Conservation (phyloP, 2,113 vertebrate genomes). For the Anser cygnoides region DNA sequence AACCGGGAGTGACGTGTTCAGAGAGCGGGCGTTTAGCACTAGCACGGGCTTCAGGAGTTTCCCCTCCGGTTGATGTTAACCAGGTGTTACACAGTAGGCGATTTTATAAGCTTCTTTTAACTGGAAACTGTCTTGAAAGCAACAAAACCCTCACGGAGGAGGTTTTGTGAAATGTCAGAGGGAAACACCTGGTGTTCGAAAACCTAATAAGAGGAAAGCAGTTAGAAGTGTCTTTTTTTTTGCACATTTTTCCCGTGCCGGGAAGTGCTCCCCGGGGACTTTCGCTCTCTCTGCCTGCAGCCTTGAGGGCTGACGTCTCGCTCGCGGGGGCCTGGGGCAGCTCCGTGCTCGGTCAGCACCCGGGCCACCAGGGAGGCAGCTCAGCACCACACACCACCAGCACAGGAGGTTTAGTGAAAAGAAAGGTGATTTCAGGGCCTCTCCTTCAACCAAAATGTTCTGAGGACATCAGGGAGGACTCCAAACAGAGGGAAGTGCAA, state of each 20-base stretch:
- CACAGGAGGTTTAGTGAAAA: background rate
- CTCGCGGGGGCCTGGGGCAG: background rate
- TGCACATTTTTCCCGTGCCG: background rate
- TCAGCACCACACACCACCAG: background rate
- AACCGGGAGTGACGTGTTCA: constrained; percentile 6
- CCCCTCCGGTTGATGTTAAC: constrained; percentile 8
- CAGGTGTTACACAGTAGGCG: constrained; percentile 54
- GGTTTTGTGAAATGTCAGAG: constrained; percentile 47
- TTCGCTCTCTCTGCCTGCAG: background rate
- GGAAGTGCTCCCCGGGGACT: constrained; percentile 28
- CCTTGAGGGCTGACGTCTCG: background rate
- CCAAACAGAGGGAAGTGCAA: background rate
- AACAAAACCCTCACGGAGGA: constrained; percentile 25
- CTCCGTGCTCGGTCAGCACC: background rate
- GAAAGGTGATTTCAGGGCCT: background rate
- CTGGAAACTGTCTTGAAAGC: constrained; percentile 48
- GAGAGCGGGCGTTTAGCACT: background rate
- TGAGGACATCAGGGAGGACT: background rate
- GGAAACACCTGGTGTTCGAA: constrained; percentile 51
- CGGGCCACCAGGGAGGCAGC: background rate
- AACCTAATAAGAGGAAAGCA: constrained; percentile 4
- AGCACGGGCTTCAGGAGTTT: background rate
- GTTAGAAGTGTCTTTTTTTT: background rate
- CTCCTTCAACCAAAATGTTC: background rate
- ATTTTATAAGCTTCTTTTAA: constrained; percentile 27